Percentiles rank a stretch among this genome's conserved stretches.
These are phyloP conservation scores for Macaria notata DNA, from an alignment of 2,888 invertebrate genomes.

Conservation along the genomic window DNA sequence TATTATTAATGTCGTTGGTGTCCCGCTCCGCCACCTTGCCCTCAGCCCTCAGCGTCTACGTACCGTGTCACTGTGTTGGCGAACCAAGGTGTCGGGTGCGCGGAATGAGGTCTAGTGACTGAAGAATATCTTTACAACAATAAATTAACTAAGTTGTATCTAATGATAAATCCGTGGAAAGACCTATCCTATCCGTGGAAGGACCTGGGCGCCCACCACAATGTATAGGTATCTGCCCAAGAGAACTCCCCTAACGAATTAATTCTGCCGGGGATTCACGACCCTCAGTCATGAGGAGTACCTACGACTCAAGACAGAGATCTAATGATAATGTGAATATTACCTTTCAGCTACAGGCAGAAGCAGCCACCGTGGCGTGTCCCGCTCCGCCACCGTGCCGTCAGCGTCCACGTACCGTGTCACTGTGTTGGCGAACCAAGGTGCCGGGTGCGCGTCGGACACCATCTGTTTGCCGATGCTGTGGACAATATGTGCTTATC, in stretches of 20 bases:
- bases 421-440: constrained; percentile 64
- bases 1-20: too few species aligned
- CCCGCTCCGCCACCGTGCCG: constrained; percentile 54
- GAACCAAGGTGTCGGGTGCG: constrained; percentile 66
- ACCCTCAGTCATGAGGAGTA: too few species aligned
- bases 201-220: too few species aligned
- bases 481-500: constrained; percentile 18
- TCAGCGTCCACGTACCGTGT: constrained; percentile 47
- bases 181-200: too few species aligned
- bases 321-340: too few species aligned
- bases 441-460: constrained; percentile 59
- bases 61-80: constrained; percentile 52
- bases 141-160: too few species aligned
- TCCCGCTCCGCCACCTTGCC: constrained; percentile 57
- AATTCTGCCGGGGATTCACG: too few species aligned
- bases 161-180: too few species aligned
- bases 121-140: too few species aligned
- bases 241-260: too few species aligned
- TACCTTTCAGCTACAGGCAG: constrained; percentile 53
- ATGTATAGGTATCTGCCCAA: too few species aligned
- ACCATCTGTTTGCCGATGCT: constrained; percentile 73
- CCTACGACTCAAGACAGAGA: too few species aligned
- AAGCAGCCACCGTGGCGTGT: constrained; percentile 47
- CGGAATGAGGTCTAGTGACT: constrained; percentile 12
- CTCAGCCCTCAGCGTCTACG: constrained; percentile 40